Base-by-base conservation (phyloP, 2,797 vertebrate genomes). In the Neopelma chrysocephalum region DNA sequence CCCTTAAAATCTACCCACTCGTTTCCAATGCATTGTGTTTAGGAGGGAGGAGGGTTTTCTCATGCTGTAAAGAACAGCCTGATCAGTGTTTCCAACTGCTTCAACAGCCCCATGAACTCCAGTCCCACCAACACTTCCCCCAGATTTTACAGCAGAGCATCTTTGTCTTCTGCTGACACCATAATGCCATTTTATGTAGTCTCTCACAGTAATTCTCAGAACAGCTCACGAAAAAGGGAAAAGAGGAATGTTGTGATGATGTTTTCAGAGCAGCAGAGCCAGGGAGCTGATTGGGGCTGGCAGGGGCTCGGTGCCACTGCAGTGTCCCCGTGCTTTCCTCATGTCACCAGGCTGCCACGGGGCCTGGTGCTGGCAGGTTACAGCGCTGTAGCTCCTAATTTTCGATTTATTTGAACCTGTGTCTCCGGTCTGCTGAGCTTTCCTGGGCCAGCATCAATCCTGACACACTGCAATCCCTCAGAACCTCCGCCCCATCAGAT, bases 351-450 rank as follows among this genome's bases (percentile, higher is more conserved):
- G 97, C 98, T 93, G 95, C 95, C 95, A 21, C 88, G 54, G 92
- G 88, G 97, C 98, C 98, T 80, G 87, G 93, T 95, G 95, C 98
- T 98, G 98, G 98, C 98, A 98, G 98, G 98, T 99, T 98, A 98
- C 98, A 99, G 98, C 97, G 95, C 98, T 97, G 98, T 98, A 98
- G 98, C 98, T 98, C 98, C 98, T 99, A 98, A 97, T 98, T 98
- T 99, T 98, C 97, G 97, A 98, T 99, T 99, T 99, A 98, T 99
- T 98, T 98, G 98, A 98, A 95, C 85, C 96, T 82, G 76, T 96
- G 97, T 97, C 96, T 97, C 94, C 95, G 96, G 95, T 96, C 97
- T 97, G 71, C 96, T 92, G 97, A 97, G 97, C 97, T 97, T 97
- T 96, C 91, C 78, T 60, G 69, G 96, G 94, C 98, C 96, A 92